A percentile compares a stretch with the other conserved stretches of the same genome.
Evolutionary conservation across 2,888 invertebrate species (phyloP).

Genomic region (Drosophila mulleri): DNA sequence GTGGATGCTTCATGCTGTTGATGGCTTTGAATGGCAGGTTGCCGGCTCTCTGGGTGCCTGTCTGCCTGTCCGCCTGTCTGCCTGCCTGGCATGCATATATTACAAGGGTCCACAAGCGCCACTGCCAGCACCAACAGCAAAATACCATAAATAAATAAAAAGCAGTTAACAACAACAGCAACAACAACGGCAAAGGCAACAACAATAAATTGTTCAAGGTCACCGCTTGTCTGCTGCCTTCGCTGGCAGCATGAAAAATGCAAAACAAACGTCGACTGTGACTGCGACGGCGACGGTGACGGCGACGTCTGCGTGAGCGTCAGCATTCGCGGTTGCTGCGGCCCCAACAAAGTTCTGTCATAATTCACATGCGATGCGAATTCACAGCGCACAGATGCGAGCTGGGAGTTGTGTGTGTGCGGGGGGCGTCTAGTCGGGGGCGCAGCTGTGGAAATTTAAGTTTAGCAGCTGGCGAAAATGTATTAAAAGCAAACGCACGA

Average conservation of each 20-base stretch:
- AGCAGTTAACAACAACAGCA: constrained; percentile 52
- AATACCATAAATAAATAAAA: constrained; percentile 76
- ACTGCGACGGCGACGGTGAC: constrained; percentile 6
- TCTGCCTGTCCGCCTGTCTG: constrained; percentile 52
- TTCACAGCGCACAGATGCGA: constrained; percentile 12
- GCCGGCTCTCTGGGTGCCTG: constrained; percentile 40
- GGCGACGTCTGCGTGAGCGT: constrained; percentile 20
- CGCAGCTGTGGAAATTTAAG: constrained; percentile 67
- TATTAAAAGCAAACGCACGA: constrained; percentile 74
- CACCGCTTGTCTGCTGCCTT: constrained; percentile 82
- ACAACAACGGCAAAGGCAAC: constrained; percentile 17
- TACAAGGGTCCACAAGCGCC: constrained; percentile 57
- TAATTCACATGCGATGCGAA: constrained; percentile 78
- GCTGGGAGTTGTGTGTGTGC: not conserved
- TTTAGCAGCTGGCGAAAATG: constrained; percentile 72
- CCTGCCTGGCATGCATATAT: constrained; percentile 66
- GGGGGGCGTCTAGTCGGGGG: constrained; percentile 23
- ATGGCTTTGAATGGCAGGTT: constrained; percentile 73
- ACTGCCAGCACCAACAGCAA: constrained; percentile 40
- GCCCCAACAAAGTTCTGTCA: constrained; percentile 75
- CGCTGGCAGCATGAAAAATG: constrained; percentile 76
- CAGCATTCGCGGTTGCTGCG: constrained; percentile 57
- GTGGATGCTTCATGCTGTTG: constrained; percentile 62
- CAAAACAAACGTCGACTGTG: constrained; percentile 76
- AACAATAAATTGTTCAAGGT: constrained; percentile 81